Base-by-base conservation (phyloP, 2,888 invertebrate species). In the Eupithecia tripunctaria region DNA sequence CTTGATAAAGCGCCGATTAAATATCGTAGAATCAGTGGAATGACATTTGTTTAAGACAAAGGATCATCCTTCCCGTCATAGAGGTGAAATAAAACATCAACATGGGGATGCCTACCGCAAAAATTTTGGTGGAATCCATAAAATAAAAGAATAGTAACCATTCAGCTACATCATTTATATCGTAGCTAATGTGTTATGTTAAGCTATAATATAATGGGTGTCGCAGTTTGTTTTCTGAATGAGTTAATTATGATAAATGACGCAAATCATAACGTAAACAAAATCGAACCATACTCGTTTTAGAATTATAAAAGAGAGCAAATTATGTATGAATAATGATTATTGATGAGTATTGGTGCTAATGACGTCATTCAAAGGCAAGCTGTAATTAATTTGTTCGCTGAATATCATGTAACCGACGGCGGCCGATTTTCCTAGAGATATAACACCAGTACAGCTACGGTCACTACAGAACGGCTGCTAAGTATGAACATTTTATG, bases 311-410 rank as follows among this genome's bases (percentile, higher is more conserved):
- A 25, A 64, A 64, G 64, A 64, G 62, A 63, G 36, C 62, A 63
- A 82, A 84, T 86, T 84, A 83, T 83, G 81, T 80, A 84, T 84
- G 81, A 79, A 82, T 83, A 83, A 86, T 81, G 77, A 76, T 81
- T 81, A 86, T 84, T 85, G 83, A 89, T 84, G 83, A 84, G 81
- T 80, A 32, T 63, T 36, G 18, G 62, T 63, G 32, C 77, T 71
- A 75, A 79, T 84, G 83, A 83, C 83, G 83, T 85, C 84, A 86
- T 71, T 78, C 72, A 67, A 65, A 70, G 68, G 67, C 29, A 47
- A 64, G 63, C 38, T 43, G 32, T 74, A 62, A 71, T 71, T 71
- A 29, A 75, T 75, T 47, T 71, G 62, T 63, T 72, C 29, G 21
- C 43, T 56, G 62, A 71, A 62, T 67, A 38, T 69, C 68, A 66